phyloP scores from a whole-genome alignment of 2,888 invertebrate species.

The Pyralis farinalis region DNA sequence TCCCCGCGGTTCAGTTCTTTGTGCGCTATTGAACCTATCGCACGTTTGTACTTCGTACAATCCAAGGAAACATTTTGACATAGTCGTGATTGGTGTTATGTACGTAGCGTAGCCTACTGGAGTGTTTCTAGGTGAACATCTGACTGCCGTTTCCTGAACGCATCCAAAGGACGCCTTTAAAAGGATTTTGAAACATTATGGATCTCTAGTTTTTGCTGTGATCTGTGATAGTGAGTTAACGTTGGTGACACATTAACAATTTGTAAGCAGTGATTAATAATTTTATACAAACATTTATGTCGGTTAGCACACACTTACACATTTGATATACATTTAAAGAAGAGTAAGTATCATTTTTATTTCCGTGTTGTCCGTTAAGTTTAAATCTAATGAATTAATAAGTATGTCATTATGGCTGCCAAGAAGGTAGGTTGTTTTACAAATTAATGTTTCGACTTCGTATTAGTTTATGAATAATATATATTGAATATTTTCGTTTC shows the following conservation, averaged over 20 bases:
- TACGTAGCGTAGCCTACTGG: conserved; percentile 46
- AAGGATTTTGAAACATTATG: conserved; percentile 29
- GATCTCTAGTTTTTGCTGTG: conserved; percentile 35
- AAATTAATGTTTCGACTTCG: too few species aligned
- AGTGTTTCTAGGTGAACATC: conserved; percentile 42
- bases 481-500: too few species aligned
- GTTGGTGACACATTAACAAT: conserved; percentile 17
- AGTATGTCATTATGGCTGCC: too few species aligned
- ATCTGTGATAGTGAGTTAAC: conserved; percentile 52
- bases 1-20: conserved; percentile 77
- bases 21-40: conserved; percentile 66
- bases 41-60: conserved; percentile 51
- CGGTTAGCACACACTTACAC: conserved; percentile 16
- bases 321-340: background rate
- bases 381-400: too few species aligned
- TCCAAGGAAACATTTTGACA: conserved; percentile 45
- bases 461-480: too few species aligned
- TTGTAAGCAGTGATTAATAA: conserved; percentile 13
- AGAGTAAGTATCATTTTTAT: conserved; percentile 15
- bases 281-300: conserved; percentile 17
- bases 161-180: conserved; percentile 45
- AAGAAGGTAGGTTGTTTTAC: too few species aligned
- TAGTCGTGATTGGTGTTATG: conserved; percentile 50
- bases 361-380: too few species aligned
- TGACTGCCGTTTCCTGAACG: conserved; percentile 47